Base-by-base conservation (phyloP, 2,113 vertebrate genomes). In the Boleophthalmus pectinirostris region DNA sequence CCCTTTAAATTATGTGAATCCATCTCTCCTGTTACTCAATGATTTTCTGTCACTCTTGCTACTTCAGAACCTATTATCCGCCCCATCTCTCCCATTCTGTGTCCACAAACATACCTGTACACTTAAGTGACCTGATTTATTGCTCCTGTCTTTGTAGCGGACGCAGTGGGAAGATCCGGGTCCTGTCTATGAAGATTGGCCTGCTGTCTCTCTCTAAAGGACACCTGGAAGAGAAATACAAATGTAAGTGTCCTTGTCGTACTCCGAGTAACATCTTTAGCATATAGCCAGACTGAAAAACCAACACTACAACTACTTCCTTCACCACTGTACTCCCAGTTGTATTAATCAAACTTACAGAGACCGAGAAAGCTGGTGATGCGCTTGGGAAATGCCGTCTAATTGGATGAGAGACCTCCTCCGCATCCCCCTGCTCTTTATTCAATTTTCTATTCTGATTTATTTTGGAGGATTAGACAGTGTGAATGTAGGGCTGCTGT, bases 221-320 rank as follows among this genome's bases (percentile, higher is more conserved):
- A 33, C 95, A 97, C 78, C 91, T 99, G 86, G 97, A 98, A 83
- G 97, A 99, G 81, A 99, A 99, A 78, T 99, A 99, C 87, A 96
- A 94, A 95, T 95, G 98, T 97, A 95, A 95, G 97, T 90, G 91
- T 18, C 25, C 25, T 18, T 33, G 65, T 5, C 79, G 69, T 53
- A 71, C 35, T 3, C 61, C 5, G 8, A n/a, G 10, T 20, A 35
- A 12, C 38, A 33, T 61, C 13, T 15, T 18, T 4, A 16, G 15
- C 3, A 61, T 9, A 61, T 33, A 21, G 56, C 56, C 56, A 58
- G 24, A 61, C 63, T 18, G 33, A 20, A 20, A n/a, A 13, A 21
- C 20, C 15, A 21, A 20, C 9, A 66, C 18, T 24, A 14, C 43
- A 12, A 33, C 25, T 20, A 18, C 16, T 61, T 7, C 58, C 15